Base-by-base conservation (phyloP, 2,888 invertebrate species). In the Tribolium freemani region DNA sequence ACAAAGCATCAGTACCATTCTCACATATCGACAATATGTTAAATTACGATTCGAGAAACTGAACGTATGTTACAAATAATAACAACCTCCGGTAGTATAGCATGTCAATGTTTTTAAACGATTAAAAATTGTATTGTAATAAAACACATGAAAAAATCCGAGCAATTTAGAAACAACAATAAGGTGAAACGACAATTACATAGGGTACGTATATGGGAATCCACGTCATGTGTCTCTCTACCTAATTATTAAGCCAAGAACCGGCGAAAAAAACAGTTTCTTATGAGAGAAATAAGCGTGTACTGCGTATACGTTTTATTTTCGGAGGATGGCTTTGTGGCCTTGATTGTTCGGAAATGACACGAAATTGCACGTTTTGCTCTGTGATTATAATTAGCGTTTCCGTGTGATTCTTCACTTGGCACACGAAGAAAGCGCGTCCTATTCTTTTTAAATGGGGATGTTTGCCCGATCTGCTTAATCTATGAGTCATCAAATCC, bases 401-500 rank as follows among this genome's bases (percentile, higher is more conserved):
- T 58, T 58, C 58, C 58, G 58, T 58, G 58, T 58, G 58, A 58
- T 44, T 44, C 58, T 44, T 58, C 58, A 13, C 16, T 16, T 16
- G 16, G 16, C 16, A 16, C 16, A n/a, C 8, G 38, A 38, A 38
- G 38, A 38, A 38, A 38, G 8, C 5, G n/a, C 38, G 38, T 38
- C n/a, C 1, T 38, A 26, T 38, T n/a, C 8, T 3, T 38, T 38
- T 38, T 38, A 8, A n/a, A 38, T 38, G 30, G 53, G 54, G 64
- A 64, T 31, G 67, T 31, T 46, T 67, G 57, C 48, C 31, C 57
- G 56, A 67, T 67, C 48, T 20, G n/a, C 48, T 26, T 72, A 76
- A 75, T 78, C 76, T 75, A 76, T 80, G 80, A 80, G 76, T 80
- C 79, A 80, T 78, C 79, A 73, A 73, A 50, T 66, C 64, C 69